Base-by-base conservation (phyloP, 2,888 invertebrate species). In the Drosophila neonasuta region DNA sequence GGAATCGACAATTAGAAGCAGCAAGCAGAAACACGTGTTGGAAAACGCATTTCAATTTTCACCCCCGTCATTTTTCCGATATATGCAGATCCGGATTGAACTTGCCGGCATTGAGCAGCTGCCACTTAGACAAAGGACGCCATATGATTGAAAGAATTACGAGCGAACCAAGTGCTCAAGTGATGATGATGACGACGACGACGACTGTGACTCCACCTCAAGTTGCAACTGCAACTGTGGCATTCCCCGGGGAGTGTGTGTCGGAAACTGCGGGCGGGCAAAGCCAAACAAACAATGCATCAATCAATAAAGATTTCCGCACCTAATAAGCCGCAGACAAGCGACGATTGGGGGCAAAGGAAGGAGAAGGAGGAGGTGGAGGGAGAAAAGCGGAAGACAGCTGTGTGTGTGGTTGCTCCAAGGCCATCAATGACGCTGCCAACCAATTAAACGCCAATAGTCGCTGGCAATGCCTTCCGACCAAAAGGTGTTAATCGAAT, bases 301-400 rank as follows among this genome's bases (percentile, higher is more conserved):
- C 83, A 83, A 88, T 87, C 88, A 85, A 87, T 87, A 87, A 87
- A 87, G 88, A 86, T 88, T 88, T 87, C 88, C 85, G 80, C 88
- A 88, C 86, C 87, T 86, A 81, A 86, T 83, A 83, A 81, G 86
- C 82, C 78, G 65, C 80, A 68, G 79, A 76, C 76, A 68, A 62
- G 67, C 73, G 68, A n/a, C 60, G 58, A 55, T 24, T 24, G 24
- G 24, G 24, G 24, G 24, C 24, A 6, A 24, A 24, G 24, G 5
- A 24, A 24, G 24, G 20, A 20, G 20, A 20, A 24, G 24, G 6
- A 24, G 24, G 5, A 24, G 5, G 20, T 0, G 32, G 5, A 20
- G 13, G 20, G 2, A 1, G 39, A 2, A 10, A 32, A 13, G 51
- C 29, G 39, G 34, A 3, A 17, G 20, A 30, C 42, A 48, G 67